Evolutionary conservation across 2,888 invertebrate genomes (phyloP), one percentile per base, ranked within the genome.

Genomic region (Isoperla grammatica): DNA sequence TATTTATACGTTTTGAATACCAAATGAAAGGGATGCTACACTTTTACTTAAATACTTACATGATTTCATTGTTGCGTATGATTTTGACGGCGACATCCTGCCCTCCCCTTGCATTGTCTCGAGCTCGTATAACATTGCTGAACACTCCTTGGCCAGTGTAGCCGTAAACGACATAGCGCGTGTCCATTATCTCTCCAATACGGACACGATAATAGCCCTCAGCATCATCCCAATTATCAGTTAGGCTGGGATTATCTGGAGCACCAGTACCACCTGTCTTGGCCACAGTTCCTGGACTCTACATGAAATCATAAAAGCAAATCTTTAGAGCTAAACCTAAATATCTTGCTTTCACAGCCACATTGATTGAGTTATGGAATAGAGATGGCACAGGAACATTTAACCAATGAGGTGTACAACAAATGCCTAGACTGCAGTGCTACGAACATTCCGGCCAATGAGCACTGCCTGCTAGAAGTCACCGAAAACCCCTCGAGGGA

Each of bases 211-310:
- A 99, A 74, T 99, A 99, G 40, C 99, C 99, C 76, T 99, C 99
- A 0, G 96, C 93, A 76, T 99, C 99, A 71, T 99, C 99, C 98
- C 98, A 99, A 73, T 99, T 99, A 73, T 99, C 99, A 0, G 92
- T 95, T 43, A 99, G 79, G 50, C 91, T 90, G 0, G 96, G 95
- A 75, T 92, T 89, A 73, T 95, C 95, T 61, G 74, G 75, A 13
- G 72, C 74, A 42, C 70, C 65, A 6, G 67, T 57, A 67, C 63
- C 71, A 3, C 69, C 71, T 8, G 29, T 29, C 67, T 72, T 71
- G 15, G 73, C 78, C 66, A 82, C 78, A 43, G 82, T 81, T 61
- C 78, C 84, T 9, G 88, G 87, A 57, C 87, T 87, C 87, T 88
- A 66, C 1, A 73, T 70, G 69, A n/a, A n/a, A n/a, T n/a, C n/a